Conservation (phyloP, 2,113 vertebrate genomes). For the Apodemus speciosus region DNA sequence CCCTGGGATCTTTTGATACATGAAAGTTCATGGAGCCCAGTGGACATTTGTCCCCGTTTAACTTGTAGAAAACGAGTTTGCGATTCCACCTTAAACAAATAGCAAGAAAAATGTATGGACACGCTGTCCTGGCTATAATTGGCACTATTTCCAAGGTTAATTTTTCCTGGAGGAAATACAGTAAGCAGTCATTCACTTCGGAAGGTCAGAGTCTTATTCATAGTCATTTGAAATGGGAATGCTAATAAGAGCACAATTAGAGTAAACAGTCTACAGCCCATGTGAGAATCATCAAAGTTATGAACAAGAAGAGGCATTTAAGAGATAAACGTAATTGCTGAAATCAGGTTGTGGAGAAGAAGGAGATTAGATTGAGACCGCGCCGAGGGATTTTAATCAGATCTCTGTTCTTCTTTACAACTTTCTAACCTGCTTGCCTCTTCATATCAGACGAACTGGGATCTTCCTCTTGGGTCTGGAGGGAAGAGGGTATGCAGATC, state of each 20-base stretch:
- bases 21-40: background rate
- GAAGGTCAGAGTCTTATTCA: conserved; percentile 76
- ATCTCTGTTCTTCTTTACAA: conserved; percentile 5
- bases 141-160: conserved; percentile 66
- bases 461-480: conserved; percentile 8
- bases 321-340: conserved; percentile 69
- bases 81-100: conserved; percentile 30
- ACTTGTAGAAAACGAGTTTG: background rate
- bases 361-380: conserved; percentile 58
- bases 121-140: background rate
- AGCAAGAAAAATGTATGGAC: conserved; percentile 30
- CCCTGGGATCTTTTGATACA: background rate
- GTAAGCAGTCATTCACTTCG: conserved; percentile 56
- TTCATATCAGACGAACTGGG: background rate
- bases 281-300: conserved; percentile 77
- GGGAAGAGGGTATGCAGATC: background rate
- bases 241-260: conserved; percentile 78
- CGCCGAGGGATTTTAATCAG: conserved; percentile 58
- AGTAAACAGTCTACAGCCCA: conserved; percentile 70
- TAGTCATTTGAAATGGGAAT: conserved; percentile 68
- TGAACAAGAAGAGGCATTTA: conserved; percentile 70
- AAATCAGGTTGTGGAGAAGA: conserved; percentile 59
- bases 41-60: background rate
- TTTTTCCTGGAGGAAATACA: conserved; percentile 61
- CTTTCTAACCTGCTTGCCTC: background rate